phyloP scores from a whole-genome alignment of 2,797 vertebrate species.

The Leptodactylus fallax region DNA sequence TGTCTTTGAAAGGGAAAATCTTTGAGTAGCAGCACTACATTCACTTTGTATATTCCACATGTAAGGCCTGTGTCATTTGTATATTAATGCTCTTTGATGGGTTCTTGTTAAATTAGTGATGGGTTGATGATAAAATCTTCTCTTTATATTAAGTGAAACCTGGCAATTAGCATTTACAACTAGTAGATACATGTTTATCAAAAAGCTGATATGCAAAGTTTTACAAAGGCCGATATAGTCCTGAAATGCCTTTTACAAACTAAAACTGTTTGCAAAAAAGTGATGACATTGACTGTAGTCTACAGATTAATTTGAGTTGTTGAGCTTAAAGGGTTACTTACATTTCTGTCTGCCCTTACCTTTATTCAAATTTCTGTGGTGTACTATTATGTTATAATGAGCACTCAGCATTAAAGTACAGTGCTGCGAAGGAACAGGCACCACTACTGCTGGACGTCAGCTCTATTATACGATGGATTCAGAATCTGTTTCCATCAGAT shows the following conservation, averaged over 20 bases:
- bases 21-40: constrained; percentile 75
- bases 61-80: constrained; percentile 80
- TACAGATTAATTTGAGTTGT: too few species aligned
- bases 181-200: constrained; percentile 21
- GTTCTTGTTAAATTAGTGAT: constrained; percentile 84
- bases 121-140: constrained; percentile 71
- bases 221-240: neutral
- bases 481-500: too few species aligned
- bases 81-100: constrained; percentile 70
- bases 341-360: too few species aligned
- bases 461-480: too few species aligned
- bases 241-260: neutral
- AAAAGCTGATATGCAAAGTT: constrained; percentile 29
- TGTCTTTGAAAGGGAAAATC: constrained; percentile 83
- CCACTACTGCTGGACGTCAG: too few species aligned
- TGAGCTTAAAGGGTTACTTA: too few species aligned
- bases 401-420: too few species aligned
- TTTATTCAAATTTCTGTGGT: too few species aligned
- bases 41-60: constrained; percentile 76
- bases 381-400: too few species aligned
- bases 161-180: constrained; percentile 37
- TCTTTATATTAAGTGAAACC: constrained; percentile 40
- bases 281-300: neutral
- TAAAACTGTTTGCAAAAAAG: neutral
- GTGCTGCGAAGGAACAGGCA: too few species aligned